A percentile compares a stretch with the other conserved stretches of the same genome.
These are phyloP conservation scores for Euwallacea fornicatus DNA, from an alignment of 1,140 invertebrate genomes.

Conservation along the genomic window DNA sequence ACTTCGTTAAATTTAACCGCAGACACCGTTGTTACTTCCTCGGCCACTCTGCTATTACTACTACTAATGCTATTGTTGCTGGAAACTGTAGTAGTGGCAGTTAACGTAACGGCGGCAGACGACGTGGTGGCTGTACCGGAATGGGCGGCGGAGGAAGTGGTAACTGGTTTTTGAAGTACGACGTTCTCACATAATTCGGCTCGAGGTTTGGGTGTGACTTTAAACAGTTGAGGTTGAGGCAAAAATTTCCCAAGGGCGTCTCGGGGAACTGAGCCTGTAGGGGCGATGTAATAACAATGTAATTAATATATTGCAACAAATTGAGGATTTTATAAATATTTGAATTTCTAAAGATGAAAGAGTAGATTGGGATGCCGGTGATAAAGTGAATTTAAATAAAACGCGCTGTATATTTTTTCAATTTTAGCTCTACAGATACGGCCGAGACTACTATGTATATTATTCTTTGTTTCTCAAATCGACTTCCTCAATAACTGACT, in stretches of 20 bases:
- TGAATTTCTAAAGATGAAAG: too few species aligned
- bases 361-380: too few species aligned
- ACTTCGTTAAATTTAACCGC: conserved; percentile 50
- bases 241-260: conserved; percentile 12
- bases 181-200: conserved; percentile 23
- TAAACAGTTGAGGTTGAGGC: conserved; percentile 6
- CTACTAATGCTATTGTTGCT: too few species aligned
- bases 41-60: not conserved
- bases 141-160: not conserved
- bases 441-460: too few species aligned
- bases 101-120: too few species aligned
- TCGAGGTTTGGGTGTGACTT: conserved; percentile 32
- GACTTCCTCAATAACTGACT: too few species aligned
- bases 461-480: too few species aligned
- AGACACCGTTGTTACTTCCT: not conserved
- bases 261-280: conserved; percentile 11
- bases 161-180: conserved; percentile 12
- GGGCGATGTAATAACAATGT: not conserved
- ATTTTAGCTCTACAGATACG: too few species aligned
- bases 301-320: too few species aligned
- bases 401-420: too few species aligned
- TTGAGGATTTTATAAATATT: too few species aligned
- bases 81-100: not conserved
- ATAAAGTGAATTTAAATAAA: too few species aligned
- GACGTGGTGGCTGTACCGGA: not conserved